Conservation (phyloP, 2,888 invertebrate species). For the Cryptus armator region DNA sequence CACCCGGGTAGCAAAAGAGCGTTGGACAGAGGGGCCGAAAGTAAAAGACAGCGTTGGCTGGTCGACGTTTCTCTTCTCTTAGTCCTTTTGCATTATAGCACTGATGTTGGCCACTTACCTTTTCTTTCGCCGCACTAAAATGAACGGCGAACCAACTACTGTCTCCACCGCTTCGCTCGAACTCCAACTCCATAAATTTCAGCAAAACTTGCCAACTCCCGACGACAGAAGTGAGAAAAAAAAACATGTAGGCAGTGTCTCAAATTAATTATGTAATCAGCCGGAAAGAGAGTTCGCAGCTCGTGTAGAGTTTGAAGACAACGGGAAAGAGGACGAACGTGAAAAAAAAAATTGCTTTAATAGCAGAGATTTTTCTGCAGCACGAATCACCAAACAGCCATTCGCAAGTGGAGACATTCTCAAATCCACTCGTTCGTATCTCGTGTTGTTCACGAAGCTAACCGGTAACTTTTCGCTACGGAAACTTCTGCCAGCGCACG, state of each 20-base stretch:
- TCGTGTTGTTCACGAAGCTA: conserved; percentile 1
- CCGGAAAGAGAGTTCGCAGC: neutral
- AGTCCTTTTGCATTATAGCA: conserved; percentile 58
- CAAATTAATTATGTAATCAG: conserved; percentile 55
- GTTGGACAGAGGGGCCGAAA: conserved; percentile 23
- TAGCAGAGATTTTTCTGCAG: neutral
- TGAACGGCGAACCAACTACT: conserved; percentile 35
- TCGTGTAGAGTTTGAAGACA: neutral
- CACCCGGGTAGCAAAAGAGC: conserved; percentile 35
- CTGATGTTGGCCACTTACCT: conserved; percentile 62
- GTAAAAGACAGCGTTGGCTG: conserved; percentile 45
- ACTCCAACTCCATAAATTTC: conserved; percentile 38
- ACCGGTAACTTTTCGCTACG: conserved; percentile 15
- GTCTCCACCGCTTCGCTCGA: conserved; percentile 35
- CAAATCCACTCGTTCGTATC: neutral
- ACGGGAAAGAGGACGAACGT: neutral
- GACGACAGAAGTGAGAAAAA: conserved; percentile 15
- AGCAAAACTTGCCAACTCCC: conserved; percentile 27
- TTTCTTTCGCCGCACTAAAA: conserved; percentile 42
- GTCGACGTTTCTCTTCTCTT: conserved; percentile 45
- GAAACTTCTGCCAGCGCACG: conserved; percentile 23
- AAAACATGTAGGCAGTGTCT: neutral
- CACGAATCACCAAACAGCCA: neutral
- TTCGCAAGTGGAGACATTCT: neutral
- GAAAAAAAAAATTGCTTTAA: conserved; percentile 4